Percentiles rank a stretch among this genome's conserved stretches.
Conservation (phyloP, 2,888 invertebrate species). For the Watsonalla cultraria region DNA sequence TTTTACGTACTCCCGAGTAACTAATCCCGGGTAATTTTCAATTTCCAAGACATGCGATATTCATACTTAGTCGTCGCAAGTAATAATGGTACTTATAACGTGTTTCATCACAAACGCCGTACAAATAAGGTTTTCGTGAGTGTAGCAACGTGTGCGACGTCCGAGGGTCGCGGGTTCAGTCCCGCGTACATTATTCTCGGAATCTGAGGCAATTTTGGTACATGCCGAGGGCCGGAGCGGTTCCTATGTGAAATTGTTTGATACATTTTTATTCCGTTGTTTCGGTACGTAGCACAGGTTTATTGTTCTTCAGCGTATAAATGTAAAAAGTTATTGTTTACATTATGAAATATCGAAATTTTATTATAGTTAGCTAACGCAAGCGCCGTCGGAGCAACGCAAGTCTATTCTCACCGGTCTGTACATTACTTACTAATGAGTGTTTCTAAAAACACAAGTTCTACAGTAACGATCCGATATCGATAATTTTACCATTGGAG, state of each 20-base stretch:
- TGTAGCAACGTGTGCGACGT: conserved; percentile 29
- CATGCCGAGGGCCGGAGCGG: conserved; percentile 13
- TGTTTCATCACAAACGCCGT: conserved; percentile 33
- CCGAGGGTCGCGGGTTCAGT: conserved; percentile 48
- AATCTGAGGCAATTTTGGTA: conserved; percentile 34
- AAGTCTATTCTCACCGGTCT: too few species aligned
- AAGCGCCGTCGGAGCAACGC: too few species aligned
- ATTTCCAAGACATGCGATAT: conserved; percentile 16
- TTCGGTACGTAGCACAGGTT: conserved; percentile 1
- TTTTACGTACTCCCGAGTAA: conserved; percentile 7
- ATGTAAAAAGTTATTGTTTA: too few species aligned
- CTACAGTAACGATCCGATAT: too few species aligned
- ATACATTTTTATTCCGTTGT: conserved; percentile 12
- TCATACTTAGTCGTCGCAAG: conserved; percentile 30
- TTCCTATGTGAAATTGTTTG: conserved; percentile 14
- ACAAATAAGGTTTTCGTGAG: conserved; percentile 55
- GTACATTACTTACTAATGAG: too few species aligned
- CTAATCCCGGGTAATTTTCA: conserved; percentile 10
- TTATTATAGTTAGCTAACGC: background rate
- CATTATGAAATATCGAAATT: conserved; percentile 7
- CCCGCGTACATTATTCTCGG: conserved; percentile 35
- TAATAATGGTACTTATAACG: conserved; percentile 14
- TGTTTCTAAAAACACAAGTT: too few species aligned
- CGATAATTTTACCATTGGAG: background rate
- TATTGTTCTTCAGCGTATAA: too few species aligned